Conservation (phyloP, 2,113 vertebrate species). For the Poecilia latipinna region DNA sequence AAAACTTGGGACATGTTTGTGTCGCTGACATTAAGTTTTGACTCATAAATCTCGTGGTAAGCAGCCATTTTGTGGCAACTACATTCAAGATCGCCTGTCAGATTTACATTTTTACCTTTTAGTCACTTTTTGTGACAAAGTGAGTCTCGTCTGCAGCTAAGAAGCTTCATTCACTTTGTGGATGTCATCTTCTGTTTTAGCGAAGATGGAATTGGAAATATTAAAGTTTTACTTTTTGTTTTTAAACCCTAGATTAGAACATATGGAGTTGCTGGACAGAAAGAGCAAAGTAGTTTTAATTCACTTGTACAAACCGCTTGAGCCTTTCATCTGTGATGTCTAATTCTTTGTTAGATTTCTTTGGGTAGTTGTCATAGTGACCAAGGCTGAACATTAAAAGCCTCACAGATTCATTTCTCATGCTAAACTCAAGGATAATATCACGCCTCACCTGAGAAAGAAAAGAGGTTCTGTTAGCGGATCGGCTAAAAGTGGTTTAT, state of each 20-base stretch:
- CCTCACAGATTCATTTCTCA: background rate
- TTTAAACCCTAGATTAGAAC: background rate
- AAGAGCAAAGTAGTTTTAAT: slow-evolving; percentile 1
- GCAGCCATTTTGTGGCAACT: no score
- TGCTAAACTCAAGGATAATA: background rate
- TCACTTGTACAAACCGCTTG: background rate
- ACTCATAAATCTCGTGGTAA: no score
- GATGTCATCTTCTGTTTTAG: background rate
- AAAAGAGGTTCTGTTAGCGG: no score
- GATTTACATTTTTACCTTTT: background rate
- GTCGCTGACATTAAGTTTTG: no score
- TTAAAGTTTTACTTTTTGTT: background rate
- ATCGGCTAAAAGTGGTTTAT: background rate
- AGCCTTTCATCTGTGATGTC: background rate
- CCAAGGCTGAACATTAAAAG: slow-evolving; percentile 7
- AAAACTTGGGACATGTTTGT: no score
- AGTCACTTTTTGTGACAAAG: background rate
- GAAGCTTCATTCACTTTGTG: background rate
- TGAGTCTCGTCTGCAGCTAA: background rate
- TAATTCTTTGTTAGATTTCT: background rate
- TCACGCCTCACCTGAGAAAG: background rate
- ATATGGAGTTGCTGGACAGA: background rate
- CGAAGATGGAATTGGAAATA: background rate
- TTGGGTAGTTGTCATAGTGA: slow-evolving; percentile 21
- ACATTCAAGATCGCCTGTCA: no score